These are phyloP conservation scores for Lerema accius DNA, from an alignment of 1,140 invertebrate species.

Conservation along the genomic window DNA sequence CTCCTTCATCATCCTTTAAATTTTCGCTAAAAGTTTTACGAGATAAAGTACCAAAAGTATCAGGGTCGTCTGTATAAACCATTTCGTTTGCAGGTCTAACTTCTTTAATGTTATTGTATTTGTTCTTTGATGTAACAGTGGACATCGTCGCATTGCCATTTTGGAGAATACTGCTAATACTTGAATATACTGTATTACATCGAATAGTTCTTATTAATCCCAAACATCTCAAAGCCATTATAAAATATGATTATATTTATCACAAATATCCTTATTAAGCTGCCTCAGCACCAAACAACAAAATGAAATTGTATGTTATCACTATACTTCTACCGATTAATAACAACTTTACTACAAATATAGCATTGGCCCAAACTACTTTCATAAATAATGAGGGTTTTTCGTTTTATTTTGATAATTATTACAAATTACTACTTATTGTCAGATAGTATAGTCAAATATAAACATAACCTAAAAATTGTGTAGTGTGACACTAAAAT, in stretches of 20 bases:
- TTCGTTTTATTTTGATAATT: no score
- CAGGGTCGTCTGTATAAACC: slow-evolving; percentile 75
- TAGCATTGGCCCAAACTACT: no score
- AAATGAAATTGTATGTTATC: no score
- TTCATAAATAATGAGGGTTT: no score
- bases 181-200: background rate
- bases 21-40: slow-evolving; percentile 39
- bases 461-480: no score
- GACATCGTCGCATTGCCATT: slow-evolving; percentile 14
- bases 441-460: no score
- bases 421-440: no score
- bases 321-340: no score
- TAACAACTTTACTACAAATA: no score
- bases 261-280: no score
- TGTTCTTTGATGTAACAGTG: background rate
- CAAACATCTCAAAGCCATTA: slow-evolving; percentile 54
- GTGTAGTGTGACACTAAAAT: no score
- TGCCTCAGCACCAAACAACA: no score
- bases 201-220: slow-evolving; percentile 43
- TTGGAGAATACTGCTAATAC: slow-evolving; percentile 12
- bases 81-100: slow-evolving; percentile 61
- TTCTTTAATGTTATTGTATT: slow-evolving; percentile 36
- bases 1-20: slow-evolving; percentile 75
- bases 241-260: background rate
- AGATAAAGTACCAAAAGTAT: slow-evolving; percentile 79